Conservation (phyloP, 2,113 vertebrate genomes). For the Tetrax tetrax region DNA sequence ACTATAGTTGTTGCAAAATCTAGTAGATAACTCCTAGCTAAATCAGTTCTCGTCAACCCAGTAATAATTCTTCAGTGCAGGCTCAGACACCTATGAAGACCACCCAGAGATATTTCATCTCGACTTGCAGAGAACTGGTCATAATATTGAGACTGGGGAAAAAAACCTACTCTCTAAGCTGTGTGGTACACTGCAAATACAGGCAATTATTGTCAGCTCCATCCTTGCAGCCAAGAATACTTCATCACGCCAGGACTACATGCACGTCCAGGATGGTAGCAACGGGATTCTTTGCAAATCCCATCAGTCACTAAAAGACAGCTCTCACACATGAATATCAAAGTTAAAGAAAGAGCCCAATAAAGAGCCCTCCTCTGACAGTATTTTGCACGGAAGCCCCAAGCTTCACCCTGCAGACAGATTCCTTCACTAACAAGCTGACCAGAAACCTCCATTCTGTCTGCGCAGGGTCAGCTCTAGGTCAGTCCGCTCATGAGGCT, state of each 20-base stretch:
- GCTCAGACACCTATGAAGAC: background rate
- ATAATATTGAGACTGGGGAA: background rate
- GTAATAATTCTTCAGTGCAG: background rate
- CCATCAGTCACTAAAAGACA: background rate
- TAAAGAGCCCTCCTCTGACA: background rate
- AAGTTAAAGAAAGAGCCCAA: background rate
- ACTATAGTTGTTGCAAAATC: constrained; percentile 10
- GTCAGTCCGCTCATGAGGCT: background rate
- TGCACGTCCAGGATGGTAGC: background rate
- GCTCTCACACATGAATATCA: background rate
- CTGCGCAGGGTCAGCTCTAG: background rate
- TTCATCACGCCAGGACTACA: background rate
- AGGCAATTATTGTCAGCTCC: background rate
- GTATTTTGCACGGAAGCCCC: background rate
- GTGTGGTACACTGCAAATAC: background rate
- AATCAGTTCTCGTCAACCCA: background rate
- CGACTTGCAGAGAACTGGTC: background rate
- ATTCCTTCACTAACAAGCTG: background rate
- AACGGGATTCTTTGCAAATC: background rate
- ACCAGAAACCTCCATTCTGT: background rate
- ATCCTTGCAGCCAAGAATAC: background rate
- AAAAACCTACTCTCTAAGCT: background rate
- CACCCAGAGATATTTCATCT: background rate
- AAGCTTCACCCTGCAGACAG: background rate
- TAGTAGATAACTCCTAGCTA: background rate